Conservation (phyloP, 2,888 invertebrate genomes). For the Chirona hameri region DNA sequence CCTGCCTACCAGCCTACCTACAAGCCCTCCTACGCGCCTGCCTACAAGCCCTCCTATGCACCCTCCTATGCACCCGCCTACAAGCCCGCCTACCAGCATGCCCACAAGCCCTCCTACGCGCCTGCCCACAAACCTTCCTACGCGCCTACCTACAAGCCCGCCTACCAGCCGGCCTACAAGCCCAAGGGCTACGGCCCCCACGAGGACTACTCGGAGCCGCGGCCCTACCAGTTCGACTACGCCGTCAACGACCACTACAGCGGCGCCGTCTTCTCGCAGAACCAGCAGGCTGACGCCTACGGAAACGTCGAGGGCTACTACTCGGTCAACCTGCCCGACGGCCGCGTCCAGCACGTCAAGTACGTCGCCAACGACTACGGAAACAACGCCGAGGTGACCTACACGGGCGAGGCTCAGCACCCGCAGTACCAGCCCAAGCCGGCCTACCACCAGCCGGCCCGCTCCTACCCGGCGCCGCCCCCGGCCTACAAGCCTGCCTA, state of each 20-base stretch:
- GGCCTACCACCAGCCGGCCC: constrained; percentile 31
- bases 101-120: not conserved
- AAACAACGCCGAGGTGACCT: constrained; percentile 36
- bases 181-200: constrained; percentile 1
- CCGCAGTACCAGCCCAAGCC: constrained; percentile 33
- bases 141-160: not conserved
- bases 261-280: constrained; percentile 34
- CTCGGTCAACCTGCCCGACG: constrained; percentile 39
- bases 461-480: constrained; percentile 29
- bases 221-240: constrained; percentile 35
- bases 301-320: constrained; percentile 38
- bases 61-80: not conserved
- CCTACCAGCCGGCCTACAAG: constrained; percentile 24
- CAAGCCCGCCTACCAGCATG: not conserved
- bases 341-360: constrained; percentile 38
- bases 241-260: constrained; percentile 35
- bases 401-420: constrained; percentile 38
- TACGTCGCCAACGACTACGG: constrained; percentile 38
- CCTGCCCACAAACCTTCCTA: constrained; percentile 24
- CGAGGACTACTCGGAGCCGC: constrained; percentile 28
- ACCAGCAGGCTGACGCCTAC: constrained; percentile 35
- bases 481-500: constrained; percentile 33
- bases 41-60: not conserved
- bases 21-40: too few relatives aligned
- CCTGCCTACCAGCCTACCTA: not conserved